Conservation (phyloP, 2,888 invertebrate species). For the Scrobipalpa atriplicella region DNA sequence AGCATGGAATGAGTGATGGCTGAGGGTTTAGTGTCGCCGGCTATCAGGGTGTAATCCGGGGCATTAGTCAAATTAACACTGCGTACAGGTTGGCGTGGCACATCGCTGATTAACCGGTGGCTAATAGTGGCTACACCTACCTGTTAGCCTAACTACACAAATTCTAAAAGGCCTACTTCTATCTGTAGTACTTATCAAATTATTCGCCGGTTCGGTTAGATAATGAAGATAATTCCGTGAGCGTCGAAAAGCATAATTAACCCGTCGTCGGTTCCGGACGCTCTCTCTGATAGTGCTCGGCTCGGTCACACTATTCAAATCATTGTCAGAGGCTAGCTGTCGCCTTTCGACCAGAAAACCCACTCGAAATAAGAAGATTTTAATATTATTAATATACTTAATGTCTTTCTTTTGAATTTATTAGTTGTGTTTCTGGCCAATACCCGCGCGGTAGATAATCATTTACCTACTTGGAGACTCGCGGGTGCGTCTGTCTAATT, state of each 20-base stretch:
- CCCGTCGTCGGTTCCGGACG: not conserved
- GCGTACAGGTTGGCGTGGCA: constrained; percentile 78
- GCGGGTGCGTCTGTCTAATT: constrained; percentile 80
- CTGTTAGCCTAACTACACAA: not conserved
- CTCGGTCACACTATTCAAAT: too few relatives aligned
- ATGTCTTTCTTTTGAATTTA: too few relatives aligned
- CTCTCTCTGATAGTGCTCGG: too few relatives aligned
- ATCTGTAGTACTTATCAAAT: too few relatives aligned
- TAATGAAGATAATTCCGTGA: too few relatives aligned
- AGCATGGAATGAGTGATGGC: constrained; percentile 53
- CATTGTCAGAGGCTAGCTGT: too few relatives aligned
- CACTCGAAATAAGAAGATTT: too few relatives aligned
- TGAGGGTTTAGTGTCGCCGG: constrained; percentile 55
- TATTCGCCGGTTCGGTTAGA: too few relatives aligned
- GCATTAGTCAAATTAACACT: constrained; percentile 83
- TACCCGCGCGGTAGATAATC: not conserved
- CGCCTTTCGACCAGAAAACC: too few relatives aligned
- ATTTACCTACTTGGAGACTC: constrained; percentile 28
- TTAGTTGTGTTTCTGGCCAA: too few relatives aligned
- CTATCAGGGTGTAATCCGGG: constrained; percentile 69
- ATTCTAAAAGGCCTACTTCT: not conserved
- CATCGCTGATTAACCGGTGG: constrained; percentile 62
- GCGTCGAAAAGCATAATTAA: too few relatives aligned
- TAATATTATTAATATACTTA: too few relatives aligned
- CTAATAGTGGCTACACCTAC: not conserved